Evolutionary conservation across 2,113 vertebrate genomes (phyloP), one percentile per base, ranked within the genome.

Genomic region (Telmatochromis sp.): DNA sequence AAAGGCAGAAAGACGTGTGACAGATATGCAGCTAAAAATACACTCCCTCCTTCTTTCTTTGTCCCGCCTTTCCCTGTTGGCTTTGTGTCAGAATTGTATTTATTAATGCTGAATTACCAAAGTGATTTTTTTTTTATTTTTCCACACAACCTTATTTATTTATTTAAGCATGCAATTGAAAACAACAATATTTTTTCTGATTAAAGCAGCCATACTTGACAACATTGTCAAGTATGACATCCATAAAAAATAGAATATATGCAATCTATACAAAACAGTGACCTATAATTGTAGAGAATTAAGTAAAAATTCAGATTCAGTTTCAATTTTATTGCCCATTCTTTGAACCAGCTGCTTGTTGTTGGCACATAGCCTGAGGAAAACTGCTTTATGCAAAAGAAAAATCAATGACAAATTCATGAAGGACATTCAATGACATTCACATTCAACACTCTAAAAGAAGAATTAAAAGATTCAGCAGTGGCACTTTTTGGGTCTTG

Each of bases 1-100:
- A 93, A 80, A 87, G 84, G 83, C 86, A 90, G 92, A 91, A 89
- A 95, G 91, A 90, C 84, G 87, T 68, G 71, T 89, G 94, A 96
- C 86, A 85, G 93, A 94, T 94, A 92, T 92, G 94, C 86, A 94
- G 95, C 96, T 94, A 95, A 95, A 96, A 96, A 96, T 93, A 95
- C 65, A 84, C 87, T 86, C 42, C 53, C 65, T 68, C 21, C 68
- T 5, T 60, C 87, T 60, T 55, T 71, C 65, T 28, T 37, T 47
- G 47, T 21, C n/a, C 83, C 12, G 42, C 17, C 11, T 54, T 80
- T 50, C 4, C 17, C 26, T 28, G 1, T 79, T 50, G 6, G 9
- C 9, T 28, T 45, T 47, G 23, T 19, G 26, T 78, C 26, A 19
- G 42, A 78, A 78, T 50, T 50, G 45, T n/a, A 28, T 19, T 78